Base-by-base conservation (phyloP, 2,797 vertebrate species). In the Neopelma chrysocephalum region DNA sequence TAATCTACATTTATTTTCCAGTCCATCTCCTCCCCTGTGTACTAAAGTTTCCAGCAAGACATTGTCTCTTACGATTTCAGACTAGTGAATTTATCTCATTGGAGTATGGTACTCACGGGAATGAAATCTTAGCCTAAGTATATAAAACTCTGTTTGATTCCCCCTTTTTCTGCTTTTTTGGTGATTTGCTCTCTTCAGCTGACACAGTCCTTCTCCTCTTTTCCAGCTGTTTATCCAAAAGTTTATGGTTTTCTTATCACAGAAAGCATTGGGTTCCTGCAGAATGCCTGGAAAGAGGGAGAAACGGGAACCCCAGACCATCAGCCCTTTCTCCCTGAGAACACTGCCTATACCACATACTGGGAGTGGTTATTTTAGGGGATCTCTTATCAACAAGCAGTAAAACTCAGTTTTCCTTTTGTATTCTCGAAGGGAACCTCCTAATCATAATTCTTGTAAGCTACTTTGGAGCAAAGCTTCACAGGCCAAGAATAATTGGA, bases 401-500 rank as follows among this genome's bases (percentile, higher is more conserved):
- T 89, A 90, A 95, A 89, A 60, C 48, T 72, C 42, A 18, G 9
- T 91, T 92, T 84, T 94, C 69, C 88, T 96, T 78, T 97, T 97
- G 27, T 94, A 25, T 92, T 73, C 72, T 94, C 60, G 27, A 94
- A 99, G 99, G 99, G 60, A 99, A 99, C 96, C 98, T 99, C 96
- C 95, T 99, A 96, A 98, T 99, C 94, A 99, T 99, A 95, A 98
- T 98, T 77, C 98, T 99, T 82, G 99, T 99, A 94, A 99, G 99
- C 97, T 99, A 99, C 98, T 99, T 99, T 91, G 99, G 99, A 94
- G 98, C 98, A 60, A 99, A 98, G 96, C 98, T 99, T 95, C 99
- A 99, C 86, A 98, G 99, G 56, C 99, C 99, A 56, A 99, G 98
- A 97, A 98, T 99, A 96, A 99, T 99, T 65, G 98, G 98, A 91